Evolutionary conservation across 2,113 vertebrate genomes (phyloP), one percentile per base, ranked within the genome.

Genomic region (Engystomops pustulosus): DNA sequence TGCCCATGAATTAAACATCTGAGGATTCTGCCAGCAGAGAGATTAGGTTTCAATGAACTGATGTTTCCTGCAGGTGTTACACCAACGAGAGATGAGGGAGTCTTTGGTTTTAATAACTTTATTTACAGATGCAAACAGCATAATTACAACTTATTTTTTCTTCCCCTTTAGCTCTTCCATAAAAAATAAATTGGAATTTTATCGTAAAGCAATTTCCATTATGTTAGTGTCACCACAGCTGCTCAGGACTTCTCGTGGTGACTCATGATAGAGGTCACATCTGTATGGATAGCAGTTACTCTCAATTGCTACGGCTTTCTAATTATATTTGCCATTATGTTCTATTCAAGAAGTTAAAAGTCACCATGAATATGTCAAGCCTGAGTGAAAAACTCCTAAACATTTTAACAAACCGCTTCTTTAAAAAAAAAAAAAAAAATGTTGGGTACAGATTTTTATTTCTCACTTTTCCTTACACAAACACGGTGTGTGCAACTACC

Each of bases 1-100:
- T 25, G 20, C 18, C 41, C 53, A 83, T 76, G 41, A 83, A 75
- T 83, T 83, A 83, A 75, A 83, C 55, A 83, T 83, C 11, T 30
- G 38, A 49, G 70, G 53, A 53, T 36, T 75, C 71, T 36, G 70
- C 27, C 53, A 65, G 27, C 30, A 34, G 27, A 76, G n/a, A 67
- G 70, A 83, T 83, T 75, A 75, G 45, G 58, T 76, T 65, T 49
- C 27, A 67, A 18, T 83, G 60, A 76, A 76, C 20, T 49, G 49
- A 76, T 32, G 23, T 67, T 38, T 67, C 53, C 30, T 76, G 41
- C 55, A 36, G 70, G 68, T 82, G 51, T 55, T 81, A 58, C 32
- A 17, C 25, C 12, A 32, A 67, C 18, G 6, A 27, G 67, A 71
- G 67, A 20, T 38, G 47, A 79, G 51, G 80, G 51, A 44, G 51